Base-by-base conservation (phyloP, 2,888 invertebrate genomes). In the Diachrysia chrysitis region DNA sequence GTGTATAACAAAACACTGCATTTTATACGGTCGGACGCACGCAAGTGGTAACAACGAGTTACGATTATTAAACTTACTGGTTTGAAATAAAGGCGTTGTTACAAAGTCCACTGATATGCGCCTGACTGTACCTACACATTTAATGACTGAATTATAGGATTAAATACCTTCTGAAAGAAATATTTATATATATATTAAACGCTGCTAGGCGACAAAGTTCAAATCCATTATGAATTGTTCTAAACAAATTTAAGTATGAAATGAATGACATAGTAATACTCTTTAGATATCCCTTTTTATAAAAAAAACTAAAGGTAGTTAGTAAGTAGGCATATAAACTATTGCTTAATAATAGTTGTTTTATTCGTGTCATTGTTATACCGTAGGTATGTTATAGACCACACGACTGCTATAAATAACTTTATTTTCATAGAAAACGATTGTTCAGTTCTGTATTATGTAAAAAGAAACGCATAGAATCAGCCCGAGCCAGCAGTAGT, bases 1-100 rank as follows among this genome's bases (percentile, higher is more conserved):
- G 53, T 37, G 55, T 65, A 58, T 75, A 58, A 42, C 60, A 75
- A 54, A 71, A 37, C 21, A 66, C 54, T 58, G 25, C 69, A 42
- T 42, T 21, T 9, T 46, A 21, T 55, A 46, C n/a, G 19, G 64
- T 42, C 42, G 42, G 42, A 1, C 42, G 37, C 37, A 37, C 37
- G 37, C 2, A 0, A 37, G 5, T 4, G 16, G 37, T 37, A 37
- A 16, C 16, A 37, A 37, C 4, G 16, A 37, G 37, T 32, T 32
- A 32, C 9, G 32, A 32, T 32, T 32, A 37, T 37, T 16, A 37
- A 37, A 37, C 37, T 42, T 42, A n/a, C n/a, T 42, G 1, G 42
- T 42, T 42, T n/a, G 7, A n/a, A 42, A 5, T 42, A 42, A 42
- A 42, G n/a, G n/a, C 42, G 42, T 6, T 42, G 7, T 5, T 42